phyloP scores from a whole-genome alignment of 2,888 invertebrate species.

The Thumatha senex region DNA sequence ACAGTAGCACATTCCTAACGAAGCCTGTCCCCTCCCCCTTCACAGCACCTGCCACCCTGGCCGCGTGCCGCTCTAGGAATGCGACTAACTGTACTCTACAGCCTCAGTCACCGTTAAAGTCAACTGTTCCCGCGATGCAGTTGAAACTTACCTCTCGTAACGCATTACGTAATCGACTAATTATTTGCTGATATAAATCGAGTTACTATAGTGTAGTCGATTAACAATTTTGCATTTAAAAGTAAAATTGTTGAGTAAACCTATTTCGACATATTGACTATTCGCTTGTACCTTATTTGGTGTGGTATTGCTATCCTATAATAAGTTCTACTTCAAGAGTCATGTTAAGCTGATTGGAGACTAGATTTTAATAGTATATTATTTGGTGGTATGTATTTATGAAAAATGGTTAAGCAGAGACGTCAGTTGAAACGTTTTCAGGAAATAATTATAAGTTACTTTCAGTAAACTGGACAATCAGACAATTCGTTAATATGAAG shows the following conservation, averaged over 20 bases:
- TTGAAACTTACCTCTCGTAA: conserved; percentile 50
- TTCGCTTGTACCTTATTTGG: too few species aligned
- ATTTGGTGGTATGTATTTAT: too few species aligned
- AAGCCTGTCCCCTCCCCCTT: conserved; percentile 43
- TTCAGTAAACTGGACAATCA: too few species aligned
- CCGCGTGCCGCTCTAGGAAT: conserved; percentile 67
- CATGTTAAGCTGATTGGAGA: too few species aligned
- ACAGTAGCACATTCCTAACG: conserved; percentile 47
- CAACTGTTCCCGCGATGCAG: conserved; percentile 60
- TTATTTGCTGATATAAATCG: conserved; percentile 43
- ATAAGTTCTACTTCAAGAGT: too few species aligned
- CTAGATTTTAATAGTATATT: too few species aligned
- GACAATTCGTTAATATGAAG: too few species aligned
- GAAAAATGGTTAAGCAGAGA: too few species aligned
- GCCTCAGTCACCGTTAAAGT: conserved; percentile 73
- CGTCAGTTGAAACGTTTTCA: too few species aligned
- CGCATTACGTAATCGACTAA: conserved; percentile 53
- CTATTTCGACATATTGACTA: too few species aligned
- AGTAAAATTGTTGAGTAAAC: not conserved
- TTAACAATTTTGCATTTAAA: not conserved
- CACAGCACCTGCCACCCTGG: conserved; percentile 53
- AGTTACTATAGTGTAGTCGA: conserved; percentile 6
- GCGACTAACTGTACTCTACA: conserved; percentile 72
- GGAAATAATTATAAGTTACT: too few species aligned
- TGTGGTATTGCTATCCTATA: too few species aligned